phyloP scores from a whole-genome alignment of 2,113 vertebrate genomes.

The Sakesphorus luctuosus region DNA sequence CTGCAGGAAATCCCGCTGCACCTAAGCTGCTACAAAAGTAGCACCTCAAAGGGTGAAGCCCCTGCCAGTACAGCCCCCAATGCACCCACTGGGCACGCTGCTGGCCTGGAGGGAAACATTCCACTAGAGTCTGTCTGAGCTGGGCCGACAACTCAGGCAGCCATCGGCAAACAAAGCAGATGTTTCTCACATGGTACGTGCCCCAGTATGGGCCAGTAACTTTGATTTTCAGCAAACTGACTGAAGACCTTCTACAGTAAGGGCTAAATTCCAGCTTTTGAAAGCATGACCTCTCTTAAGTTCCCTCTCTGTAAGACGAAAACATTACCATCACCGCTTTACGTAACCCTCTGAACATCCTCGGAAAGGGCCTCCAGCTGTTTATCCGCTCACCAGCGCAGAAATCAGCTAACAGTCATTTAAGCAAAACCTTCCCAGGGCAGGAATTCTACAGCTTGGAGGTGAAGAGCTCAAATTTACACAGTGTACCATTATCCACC shows the following conservation, averaged over 20 bases:
- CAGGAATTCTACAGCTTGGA: neutral
- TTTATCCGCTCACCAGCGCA: neutral
- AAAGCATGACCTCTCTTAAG: neutral
- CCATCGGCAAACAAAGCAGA: neutral
- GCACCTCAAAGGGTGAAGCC: neutral
- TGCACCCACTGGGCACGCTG: accelerated
- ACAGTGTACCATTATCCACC: neutral
- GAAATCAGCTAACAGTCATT: neutral
- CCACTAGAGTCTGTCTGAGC: neutral
- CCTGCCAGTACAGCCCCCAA: neutral
- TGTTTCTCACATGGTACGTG: neutral
- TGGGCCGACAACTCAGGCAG: neutral
- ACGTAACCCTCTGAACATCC: neutral
- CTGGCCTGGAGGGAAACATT: neutral
- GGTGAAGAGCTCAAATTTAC: neutral
- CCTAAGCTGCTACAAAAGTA: neutral
- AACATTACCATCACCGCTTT: neutral
- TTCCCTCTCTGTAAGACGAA: neutral
- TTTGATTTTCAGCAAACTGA: neutral
- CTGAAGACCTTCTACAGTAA: neutral
- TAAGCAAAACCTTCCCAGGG: neutral
- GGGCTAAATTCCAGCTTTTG: neutral
- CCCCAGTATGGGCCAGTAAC: neutral
- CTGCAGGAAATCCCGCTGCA: neutral
- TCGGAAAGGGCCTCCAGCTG: neutral